Percentiles rank a stretch among this genome's conserved stretches.
Evolutionary conservation across 1,140 invertebrate species (phyloP).

Genomic region (Drosophila burlai): DNA sequence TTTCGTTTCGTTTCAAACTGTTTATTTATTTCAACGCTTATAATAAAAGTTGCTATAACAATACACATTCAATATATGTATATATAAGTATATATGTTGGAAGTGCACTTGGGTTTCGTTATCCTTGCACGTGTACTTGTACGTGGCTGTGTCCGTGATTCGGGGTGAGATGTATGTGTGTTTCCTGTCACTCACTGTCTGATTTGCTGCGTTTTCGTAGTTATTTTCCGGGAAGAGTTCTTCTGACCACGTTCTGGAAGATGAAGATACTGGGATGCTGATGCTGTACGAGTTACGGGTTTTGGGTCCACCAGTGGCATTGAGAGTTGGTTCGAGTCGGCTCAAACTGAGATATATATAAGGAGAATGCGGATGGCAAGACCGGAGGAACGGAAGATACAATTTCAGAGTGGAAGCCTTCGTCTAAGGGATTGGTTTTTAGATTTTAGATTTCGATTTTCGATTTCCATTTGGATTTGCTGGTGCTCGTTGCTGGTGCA

Average conservation of each 20-base stretch:
- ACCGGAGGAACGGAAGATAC: slow-evolving; percentile 64
- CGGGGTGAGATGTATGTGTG: slow-evolving; percentile 42
- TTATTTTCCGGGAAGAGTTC: slow-evolving; percentile 24
- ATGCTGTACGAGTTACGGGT: slow-evolving; percentile 35
- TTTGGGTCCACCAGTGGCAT: slow-evolving; percentile 72
- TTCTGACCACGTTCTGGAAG: slow-evolving; percentile 42
- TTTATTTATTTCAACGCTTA: slow-evolving; percentile 83
- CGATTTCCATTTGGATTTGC: slow-evolving; percentile 18
- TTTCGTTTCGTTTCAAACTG: slow-evolving; percentile 66
- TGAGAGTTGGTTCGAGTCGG: slow-evolving; percentile 56
- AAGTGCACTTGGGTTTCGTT: slow-evolving; percentile 74
- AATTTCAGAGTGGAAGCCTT: slow-evolving; percentile 65
- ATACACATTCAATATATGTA: slow-evolving; percentile 72
- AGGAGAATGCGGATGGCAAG: slow-evolving; percentile 42
- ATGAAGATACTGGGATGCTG: slow-evolving; percentile 50
- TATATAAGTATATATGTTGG: slow-evolving; percentile 59
- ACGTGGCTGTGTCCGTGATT: slow-evolving; percentile 27
- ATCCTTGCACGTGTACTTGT: slow-evolving; percentile 33
- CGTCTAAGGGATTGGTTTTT: slow-evolving; percentile 17
- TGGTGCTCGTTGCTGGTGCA: slow-evolving; percentile 26
- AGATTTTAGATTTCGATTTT: slow-evolving; percentile 10
- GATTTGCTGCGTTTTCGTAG: slow-evolving; percentile 42
- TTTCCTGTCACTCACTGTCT: slow-evolving; percentile 37
- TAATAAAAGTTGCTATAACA: slow-evolving; percentile 75
- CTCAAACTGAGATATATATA: slow-evolving; percentile 20